Conservation (phyloP, 2,888 invertebrate genomes). For the Tenthredo livida region DNA sequence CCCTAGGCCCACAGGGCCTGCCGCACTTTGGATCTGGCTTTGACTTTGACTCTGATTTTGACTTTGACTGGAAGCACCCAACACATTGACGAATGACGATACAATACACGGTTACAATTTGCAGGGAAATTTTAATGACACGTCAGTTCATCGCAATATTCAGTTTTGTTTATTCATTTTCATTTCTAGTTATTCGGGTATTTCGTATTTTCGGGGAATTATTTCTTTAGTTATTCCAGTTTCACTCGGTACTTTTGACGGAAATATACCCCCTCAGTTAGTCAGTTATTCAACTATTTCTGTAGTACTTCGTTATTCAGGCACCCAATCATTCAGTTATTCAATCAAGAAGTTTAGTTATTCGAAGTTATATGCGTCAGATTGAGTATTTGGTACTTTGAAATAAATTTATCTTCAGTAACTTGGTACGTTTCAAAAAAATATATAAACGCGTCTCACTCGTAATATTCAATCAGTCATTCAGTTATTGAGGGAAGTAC, state of each 20-base stretch:
- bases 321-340: neutral
- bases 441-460: neutral
- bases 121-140: neutral
- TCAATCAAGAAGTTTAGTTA: too few relatives aligned
- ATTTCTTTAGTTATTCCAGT: neutral
- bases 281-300: neutral
- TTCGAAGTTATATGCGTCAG: neutral
- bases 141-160: neutral
- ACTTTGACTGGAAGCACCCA: constrained; percentile 66
- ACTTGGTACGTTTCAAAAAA: neutral
- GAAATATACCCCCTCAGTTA: too few relatives aligned
- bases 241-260: neutral
- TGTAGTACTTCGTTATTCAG: neutral
- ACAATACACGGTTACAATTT: constrained; percentile 1
- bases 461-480: neutral
- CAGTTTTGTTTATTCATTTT: neutral
- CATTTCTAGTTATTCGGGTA: neutral
- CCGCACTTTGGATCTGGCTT: constrained; percentile 56
- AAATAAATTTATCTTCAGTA: neutral
- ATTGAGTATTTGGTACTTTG: neutral
- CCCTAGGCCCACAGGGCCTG: constrained; percentile 19
- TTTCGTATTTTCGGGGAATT: neutral
- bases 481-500: neutral
- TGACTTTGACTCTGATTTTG: constrained; percentile 60
- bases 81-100: constrained; percentile 51